These are phyloP conservation scores for Maniola hyperantus DNA, from an alignment of 2,888 invertebrate genomes.

Conservation along the genomic window DNA sequence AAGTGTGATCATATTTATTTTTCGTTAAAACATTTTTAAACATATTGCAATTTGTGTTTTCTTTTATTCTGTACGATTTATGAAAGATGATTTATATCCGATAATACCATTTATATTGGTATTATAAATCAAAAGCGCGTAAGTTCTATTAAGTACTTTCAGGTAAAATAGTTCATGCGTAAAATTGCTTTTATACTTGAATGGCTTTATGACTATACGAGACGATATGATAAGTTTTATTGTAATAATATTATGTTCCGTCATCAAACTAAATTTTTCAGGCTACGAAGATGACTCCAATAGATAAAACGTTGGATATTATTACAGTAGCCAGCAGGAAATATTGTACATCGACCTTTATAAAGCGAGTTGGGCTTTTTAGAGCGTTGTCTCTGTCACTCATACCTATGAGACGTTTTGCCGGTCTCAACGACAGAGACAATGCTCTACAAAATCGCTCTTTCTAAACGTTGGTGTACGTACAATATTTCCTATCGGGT, in stretches of 20 bases:
- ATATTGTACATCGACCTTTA: too few relatives aligned
- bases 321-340: neutral
- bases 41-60: conserved; percentile 17
- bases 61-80: neutral
- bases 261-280: neutral
- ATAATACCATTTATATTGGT: neutral
- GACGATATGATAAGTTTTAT: conserved; percentile 31
- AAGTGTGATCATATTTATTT: conserved; percentile 30
- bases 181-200: conserved; percentile 58
- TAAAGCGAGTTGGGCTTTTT: too few relatives aligned
- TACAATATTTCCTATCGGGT: too few relatives aligned
- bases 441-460: too few relatives aligned
- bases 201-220: conserved; percentile 49
- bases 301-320: too few relatives aligned
- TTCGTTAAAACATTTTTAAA: conserved; percentile 17
- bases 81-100: neutral
- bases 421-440: too few relatives aligned
- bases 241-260: conserved; percentile 9
- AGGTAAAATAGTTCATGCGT: conserved; percentile 48
- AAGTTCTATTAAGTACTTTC: conserved; percentile 33
- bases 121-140: conserved; percentile 25
- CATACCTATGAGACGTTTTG: too few relatives aligned
- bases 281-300: too few relatives aligned
- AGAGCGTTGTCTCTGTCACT: too few relatives aligned
- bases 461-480: too few relatives aligned